Conservation (phyloP, 1,140 invertebrate species). For the Zaprionus nigranus region DNA sequence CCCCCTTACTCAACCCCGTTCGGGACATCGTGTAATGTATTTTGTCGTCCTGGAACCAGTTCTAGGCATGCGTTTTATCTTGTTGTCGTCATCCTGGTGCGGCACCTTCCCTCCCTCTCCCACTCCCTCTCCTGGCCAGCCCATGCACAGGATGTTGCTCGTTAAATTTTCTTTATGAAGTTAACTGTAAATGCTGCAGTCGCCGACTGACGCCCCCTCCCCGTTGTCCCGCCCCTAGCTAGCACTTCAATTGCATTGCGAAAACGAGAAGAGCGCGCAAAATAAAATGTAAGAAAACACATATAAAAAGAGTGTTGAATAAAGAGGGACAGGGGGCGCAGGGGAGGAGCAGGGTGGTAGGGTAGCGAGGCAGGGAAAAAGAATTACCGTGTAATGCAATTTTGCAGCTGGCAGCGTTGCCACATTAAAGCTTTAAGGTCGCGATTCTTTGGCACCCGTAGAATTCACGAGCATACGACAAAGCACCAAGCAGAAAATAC, state of each 20-base stretch:
- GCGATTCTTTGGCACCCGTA: slow-evolving; percentile 4
- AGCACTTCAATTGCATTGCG: slow-evolving; percentile 71
- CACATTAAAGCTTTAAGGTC: slow-evolving; percentile 64
- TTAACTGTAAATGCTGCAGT: slow-evolving; percentile 78
- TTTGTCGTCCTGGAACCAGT: slow-evolving; percentile 58
- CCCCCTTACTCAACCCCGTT: not conserved
- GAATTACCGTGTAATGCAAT: slow-evolving; percentile 75
- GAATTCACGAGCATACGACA: slow-evolving; percentile 14
- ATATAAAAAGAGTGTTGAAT: slow-evolving; percentile 1
- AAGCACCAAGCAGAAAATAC: slow-evolving; percentile 16
- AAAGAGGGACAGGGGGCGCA: not conserved
- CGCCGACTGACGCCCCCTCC: too few species aligned
- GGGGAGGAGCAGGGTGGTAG: not conserved
- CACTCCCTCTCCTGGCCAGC: not conserved
- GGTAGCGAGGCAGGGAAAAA: slow-evolving; percentile 10
- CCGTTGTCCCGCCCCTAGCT: not conserved
- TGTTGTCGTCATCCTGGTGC: slow-evolving; percentile 73
- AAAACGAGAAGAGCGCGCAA: slow-evolving; percentile 44
- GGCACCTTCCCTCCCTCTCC: not conserved
- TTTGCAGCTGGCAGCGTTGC: slow-evolving; percentile 48
- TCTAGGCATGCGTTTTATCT: slow-evolving; percentile 75
- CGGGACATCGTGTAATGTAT: slow-evolving; percentile 60
- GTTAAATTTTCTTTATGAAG: slow-evolving; percentile 82
- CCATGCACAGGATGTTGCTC: slow-evolving; percentile 77
- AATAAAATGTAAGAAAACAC: slow-evolving; percentile 62